Conservation (phyloP, 2,888 invertebrate species). For the Unio pictorum region DNA sequence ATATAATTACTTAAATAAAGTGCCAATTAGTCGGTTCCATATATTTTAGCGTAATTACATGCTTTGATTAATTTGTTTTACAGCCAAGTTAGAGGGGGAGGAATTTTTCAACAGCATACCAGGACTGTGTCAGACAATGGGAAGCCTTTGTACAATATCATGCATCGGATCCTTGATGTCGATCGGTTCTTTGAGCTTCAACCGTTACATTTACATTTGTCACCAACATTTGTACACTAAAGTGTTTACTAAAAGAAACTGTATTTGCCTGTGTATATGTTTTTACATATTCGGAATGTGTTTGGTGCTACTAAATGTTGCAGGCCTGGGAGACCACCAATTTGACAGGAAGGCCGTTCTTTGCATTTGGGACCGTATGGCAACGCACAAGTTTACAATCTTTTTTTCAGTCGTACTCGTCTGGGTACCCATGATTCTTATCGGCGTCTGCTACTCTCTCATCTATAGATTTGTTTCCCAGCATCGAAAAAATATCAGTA, state of each 20-base stretch:
- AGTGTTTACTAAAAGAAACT: slow-evolving; percentile 31
- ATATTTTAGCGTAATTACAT: too few relatives aligned
- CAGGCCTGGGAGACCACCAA: slow-evolving; percentile 37
- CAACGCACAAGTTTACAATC: slow-evolving; percentile 37
- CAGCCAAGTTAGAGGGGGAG: slow-evolving; percentile 46
- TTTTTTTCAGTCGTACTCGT: slow-evolving; percentile 40
- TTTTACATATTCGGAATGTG: slow-evolving; percentile 33
- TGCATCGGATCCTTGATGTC: slow-evolving; percentile 46
- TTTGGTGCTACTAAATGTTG: slow-evolving; percentile 31
- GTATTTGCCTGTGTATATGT: slow-evolving; percentile 27
- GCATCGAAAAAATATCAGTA: too few relatives aligned
- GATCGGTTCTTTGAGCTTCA: slow-evolving; percentile 44
- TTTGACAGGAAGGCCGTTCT: slow-evolving; percentile 43
- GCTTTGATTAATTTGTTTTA: slow-evolving; percentile 1
- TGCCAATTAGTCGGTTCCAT: too few relatives aligned
- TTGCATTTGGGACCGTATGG: slow-evolving; percentile 47
- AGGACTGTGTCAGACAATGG: slow-evolving; percentile 40
- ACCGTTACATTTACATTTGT: slow-evolving; percentile 46
- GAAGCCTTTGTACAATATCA: slow-evolving; percentile 42
- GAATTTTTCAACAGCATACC: slow-evolving; percentile 32
- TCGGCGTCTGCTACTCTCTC: slow-evolving; percentile 24
- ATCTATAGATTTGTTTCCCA: too few relatives aligned
- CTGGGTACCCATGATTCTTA: slow-evolving; percentile 35
- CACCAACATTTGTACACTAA: slow-evolving; percentile 28
- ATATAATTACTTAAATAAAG: too few relatives aligned